Conservation (phyloP, 2,113 vertebrate species). For the Sapayoa aenigma region DNA sequence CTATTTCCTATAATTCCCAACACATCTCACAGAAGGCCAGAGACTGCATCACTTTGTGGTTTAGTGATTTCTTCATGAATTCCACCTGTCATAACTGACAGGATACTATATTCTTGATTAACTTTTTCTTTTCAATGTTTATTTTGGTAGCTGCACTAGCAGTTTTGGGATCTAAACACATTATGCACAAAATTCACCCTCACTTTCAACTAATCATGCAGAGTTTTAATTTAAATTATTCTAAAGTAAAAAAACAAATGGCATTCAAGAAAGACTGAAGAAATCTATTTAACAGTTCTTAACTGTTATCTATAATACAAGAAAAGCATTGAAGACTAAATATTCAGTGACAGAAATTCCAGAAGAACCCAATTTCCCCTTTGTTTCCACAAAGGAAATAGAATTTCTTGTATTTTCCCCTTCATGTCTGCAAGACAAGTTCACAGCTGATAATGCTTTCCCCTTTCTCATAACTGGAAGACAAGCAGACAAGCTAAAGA, state of each 20-base stretch:
- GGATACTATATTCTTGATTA: neutral
- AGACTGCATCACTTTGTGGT: neutral
- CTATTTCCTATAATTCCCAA: neutral
- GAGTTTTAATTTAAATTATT: neutral
- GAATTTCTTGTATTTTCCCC: neutral
- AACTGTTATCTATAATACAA: neutral
- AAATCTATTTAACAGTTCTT: neutral
- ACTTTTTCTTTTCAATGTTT: neutral
- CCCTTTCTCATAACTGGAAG: neutral
- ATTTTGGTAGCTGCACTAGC: neutral
- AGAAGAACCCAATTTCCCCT: neutral
- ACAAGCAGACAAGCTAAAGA: neutral
- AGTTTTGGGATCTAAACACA: neutral
- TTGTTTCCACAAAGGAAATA: neutral
- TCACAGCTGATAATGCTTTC: neutral
- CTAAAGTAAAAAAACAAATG: neutral
- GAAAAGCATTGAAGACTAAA: neutral
- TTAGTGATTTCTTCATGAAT: neutral
- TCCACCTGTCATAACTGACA: neutral
- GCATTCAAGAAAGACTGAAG: neutral
- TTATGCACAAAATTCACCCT: neutral
- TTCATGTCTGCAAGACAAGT: neutral
- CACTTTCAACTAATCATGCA: neutral
- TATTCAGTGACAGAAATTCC: neutral
- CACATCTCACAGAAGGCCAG: neutral